Base-by-base conservation (phyloP, 2,888 invertebrate species). In the Ichneumoninae sp. region DNA sequence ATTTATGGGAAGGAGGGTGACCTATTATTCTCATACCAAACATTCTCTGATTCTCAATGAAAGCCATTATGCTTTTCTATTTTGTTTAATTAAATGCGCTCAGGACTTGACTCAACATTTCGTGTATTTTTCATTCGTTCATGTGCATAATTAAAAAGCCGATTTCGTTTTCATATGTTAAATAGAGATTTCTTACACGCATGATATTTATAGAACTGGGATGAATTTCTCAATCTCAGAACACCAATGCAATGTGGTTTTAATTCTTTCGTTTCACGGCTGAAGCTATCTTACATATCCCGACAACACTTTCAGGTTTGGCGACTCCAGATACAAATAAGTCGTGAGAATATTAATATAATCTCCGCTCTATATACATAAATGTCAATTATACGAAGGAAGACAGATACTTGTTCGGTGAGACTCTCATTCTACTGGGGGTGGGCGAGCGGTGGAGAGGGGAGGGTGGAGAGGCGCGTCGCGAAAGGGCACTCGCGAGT, bases 341-440 rank as follows among this genome's bases (percentile, higher is more conserved):
- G 16, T 63, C 63, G 63, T 33, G 33, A n/a, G 63, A 63, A 33
- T 63, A 33, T 47, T 26, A 13, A 79, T 44, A 30, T 52, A n/a
- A 50, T 44, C 26, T 57, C 33, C 19, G 26, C 36, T 26, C 4
- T 33, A 60, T 44, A 47, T 33, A 40, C 22, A 50, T 26, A 40
- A 65, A 47, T 54, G 52, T 54, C 63, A 33, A 47, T 69, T 76
- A 74, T 47, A 70, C 63, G 26, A 73, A 79, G 54, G 16, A 63
- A 36, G 5, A 63, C 44, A 30, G 74, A 70, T 65, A 66, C 69
- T 79, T 54, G 79, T 83, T 63, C 47, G 50, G 60, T 54, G 44
- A 79, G 44, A 74, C 33, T 70, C 63, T 79, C 63, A 75, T 83
- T 79, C 66, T 47, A 52, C 73, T 13, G 30, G 16, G 60, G 60